Conservation (phyloP, 2,113 vertebrate genomes). For the Gallinago jamesoni region DNA sequence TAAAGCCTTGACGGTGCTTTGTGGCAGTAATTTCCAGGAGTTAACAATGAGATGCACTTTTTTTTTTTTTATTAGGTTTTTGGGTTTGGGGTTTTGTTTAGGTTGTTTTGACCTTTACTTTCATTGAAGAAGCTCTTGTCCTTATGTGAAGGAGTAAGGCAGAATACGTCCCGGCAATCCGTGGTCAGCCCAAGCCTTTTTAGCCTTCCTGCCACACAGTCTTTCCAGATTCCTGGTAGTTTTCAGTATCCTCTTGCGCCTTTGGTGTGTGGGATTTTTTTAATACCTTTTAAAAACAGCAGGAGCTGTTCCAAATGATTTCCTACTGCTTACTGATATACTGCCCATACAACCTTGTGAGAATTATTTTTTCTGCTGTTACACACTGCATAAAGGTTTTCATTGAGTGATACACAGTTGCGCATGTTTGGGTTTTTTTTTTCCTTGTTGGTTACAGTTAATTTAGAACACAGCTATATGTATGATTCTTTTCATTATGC, state of each 20-base stretch:
- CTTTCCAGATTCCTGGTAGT: neutral
- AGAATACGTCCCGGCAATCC: neutral
- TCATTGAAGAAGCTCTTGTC: neutral
- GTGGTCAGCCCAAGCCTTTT: neutral
- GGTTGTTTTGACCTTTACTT: neutral
- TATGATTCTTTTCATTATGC: constrained; percentile 34
- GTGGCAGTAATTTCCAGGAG: neutral
- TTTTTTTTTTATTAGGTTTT: neutral
- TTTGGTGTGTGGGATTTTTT: neutral
- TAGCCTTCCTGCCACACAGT: neutral
- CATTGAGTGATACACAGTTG: constrained; percentile 5
- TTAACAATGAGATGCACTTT: neutral
- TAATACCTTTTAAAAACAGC: constrained; percentile 40
- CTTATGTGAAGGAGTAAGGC: neutral
- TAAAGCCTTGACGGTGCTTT: neutral
- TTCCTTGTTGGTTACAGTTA: constrained; percentile 14
- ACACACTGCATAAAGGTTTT: constrained; percentile 30
- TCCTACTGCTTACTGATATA: constrained; percentile 10
- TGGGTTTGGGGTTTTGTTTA: neutral
- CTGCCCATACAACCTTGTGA: neutral
- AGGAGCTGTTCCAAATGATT: constrained; percentile 20
- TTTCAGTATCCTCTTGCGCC: neutral
- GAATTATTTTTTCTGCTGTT: constrained; percentile 20
- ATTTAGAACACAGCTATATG: constrained; percentile 45
- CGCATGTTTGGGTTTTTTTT: neutral